Percentiles rank a stretch among this genome's conserved stretches.
These are phyloP conservation scores for Alethe diademata DNA, from an alignment of 2,113 vertebrate genomes.

Conservation along the genomic window DNA sequence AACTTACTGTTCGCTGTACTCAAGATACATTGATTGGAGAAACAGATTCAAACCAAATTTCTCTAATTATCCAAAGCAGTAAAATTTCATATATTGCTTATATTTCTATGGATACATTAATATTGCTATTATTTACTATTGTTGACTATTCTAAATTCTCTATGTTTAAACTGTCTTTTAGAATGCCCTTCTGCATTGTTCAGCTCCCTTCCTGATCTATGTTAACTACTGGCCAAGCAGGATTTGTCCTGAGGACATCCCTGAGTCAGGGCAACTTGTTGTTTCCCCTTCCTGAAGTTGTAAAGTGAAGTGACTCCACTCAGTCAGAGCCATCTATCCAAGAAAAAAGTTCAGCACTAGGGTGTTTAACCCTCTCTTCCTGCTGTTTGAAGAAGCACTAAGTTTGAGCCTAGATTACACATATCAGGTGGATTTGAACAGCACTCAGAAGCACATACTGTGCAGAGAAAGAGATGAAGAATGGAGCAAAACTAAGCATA, in stretches of 20 bases:
- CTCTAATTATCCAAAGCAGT: background rate
- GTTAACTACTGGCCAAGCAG: background rate
- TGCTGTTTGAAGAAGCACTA: background rate
- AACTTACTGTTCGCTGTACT: background rate
- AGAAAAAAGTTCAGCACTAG: background rate
- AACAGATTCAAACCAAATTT: conserved; percentile 20
- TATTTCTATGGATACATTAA: background rate
- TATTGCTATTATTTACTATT: background rate
- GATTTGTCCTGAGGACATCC: background rate
- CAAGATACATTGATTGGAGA: conserved; percentile 40
- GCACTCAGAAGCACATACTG: background rate
- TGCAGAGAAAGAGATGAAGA: background rate
- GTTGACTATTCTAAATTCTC: background rate
- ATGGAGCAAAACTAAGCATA: background rate
- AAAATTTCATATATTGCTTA: background rate
- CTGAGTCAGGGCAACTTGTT: background rate
- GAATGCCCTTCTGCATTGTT: background rate
- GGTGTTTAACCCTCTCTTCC: background rate
- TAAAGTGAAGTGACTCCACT: background rate
- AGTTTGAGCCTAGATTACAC: background rate
- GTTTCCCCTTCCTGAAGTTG: background rate
- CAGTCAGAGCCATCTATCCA: background rate
- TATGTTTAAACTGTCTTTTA: background rate
- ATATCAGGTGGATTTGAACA: background rate
- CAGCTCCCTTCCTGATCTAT: background rate